Evolutionary conservation across 2,113 vertebrate genomes (phyloP), one percentile per base, ranked within the genome.

Genomic region (Callithrix jacchus): DNA sequence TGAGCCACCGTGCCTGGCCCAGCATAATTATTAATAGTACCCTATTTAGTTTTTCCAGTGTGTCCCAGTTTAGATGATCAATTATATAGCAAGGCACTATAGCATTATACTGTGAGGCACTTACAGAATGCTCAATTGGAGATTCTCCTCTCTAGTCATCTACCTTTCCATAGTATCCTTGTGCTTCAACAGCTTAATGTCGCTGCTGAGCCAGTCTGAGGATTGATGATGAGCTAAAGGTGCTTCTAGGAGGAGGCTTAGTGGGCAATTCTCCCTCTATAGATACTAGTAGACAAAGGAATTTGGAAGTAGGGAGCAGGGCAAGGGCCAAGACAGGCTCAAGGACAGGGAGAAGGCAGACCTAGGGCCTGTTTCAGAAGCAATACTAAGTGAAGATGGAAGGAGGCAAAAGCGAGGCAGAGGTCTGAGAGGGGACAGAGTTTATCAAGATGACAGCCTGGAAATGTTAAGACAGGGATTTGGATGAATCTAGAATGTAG

Each of bases 291-390:
- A 76, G 42, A 91, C 73, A 64, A 54, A 80, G 52, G 68, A 47
- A 66, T n/a, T 79, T 27, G 2, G 27, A 84, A 92, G 66, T 20
- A 83, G 85, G 21, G 8, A 85, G 66, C 25, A 56, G 40, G 58
- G 32, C 25, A 61, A 58, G 71, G 45, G 66, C 45, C 42, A 79
- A 13, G 23, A 56, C 3, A 81, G 84, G 35, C 49, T 91, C 82
- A 23, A 90, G 52, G 79, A 77, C 30, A 91, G 89, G 88, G 56
- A 87, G 45, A 82, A 96, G 45, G 32, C 79, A 92, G 74, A 86
- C 6, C 25, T 21, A 7, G 25, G 25, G 71, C 83, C 74, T 84
- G 10, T 85, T 47, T 92, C 3, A 89, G 68, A 81, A 85, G 17
- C 76, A 86, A 1, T 52, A 42, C 42, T 66, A 27, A 56, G 32